phyloP scores from a whole-genome alignment of 2,113 vertebrate species.

The Trichomycterus rosablanca region DNA sequence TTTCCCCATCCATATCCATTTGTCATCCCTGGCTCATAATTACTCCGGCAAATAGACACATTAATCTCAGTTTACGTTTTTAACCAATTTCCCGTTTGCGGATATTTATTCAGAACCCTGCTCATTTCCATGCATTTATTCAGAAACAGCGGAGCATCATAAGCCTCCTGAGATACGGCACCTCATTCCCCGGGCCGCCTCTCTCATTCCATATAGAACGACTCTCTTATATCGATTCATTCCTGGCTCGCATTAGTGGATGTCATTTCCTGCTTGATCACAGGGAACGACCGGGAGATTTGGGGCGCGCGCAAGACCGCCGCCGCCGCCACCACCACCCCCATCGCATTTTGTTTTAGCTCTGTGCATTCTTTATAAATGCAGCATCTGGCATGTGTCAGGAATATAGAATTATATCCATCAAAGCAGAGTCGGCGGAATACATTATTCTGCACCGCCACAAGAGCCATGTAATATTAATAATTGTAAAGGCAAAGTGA shows the following conservation, averaged over 20 bases:
- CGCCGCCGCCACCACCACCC: too few relatives aligned
- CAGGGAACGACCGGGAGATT: slow-evolving; percentile 26
- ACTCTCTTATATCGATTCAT: slow-evolving; percentile 46
- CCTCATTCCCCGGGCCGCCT: slow-evolving; percentile 56
- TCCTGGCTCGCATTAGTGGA: slow-evolving; percentile 46
- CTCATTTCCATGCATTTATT: slow-evolving; percentile 53
- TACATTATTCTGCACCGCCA: slow-evolving; percentile 26
- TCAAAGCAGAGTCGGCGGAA: slow-evolving; percentile 24
- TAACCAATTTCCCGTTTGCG: slow-evolving; percentile 62
- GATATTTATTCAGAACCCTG: slow-evolving; percentile 57
- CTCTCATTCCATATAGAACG: too few relatives aligned
- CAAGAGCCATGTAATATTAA: slow-evolving; percentile 32
- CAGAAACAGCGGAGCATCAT: slow-evolving; percentile 23
- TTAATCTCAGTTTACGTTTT: slow-evolving; percentile 59
- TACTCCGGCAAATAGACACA: slow-evolving; percentile 50
- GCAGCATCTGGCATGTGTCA: slow-evolving; percentile 22
- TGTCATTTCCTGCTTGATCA: slow-evolving; percentile 33
- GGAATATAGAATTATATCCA: slow-evolving; percentile 30
- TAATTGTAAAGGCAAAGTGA: slow-evolving; percentile 43
- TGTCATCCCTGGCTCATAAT: slow-evolving; percentile 49
- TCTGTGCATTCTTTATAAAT: slow-evolving; percentile 22
- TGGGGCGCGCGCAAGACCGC: too few relatives aligned
- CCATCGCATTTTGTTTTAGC: slow-evolving; percentile 21
- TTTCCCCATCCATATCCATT: too few relatives aligned
- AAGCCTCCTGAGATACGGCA: slow-evolving; percentile 48